Conservation (phyloP, 2,888 invertebrate species). For the Sesia bembeciformis region DNA sequence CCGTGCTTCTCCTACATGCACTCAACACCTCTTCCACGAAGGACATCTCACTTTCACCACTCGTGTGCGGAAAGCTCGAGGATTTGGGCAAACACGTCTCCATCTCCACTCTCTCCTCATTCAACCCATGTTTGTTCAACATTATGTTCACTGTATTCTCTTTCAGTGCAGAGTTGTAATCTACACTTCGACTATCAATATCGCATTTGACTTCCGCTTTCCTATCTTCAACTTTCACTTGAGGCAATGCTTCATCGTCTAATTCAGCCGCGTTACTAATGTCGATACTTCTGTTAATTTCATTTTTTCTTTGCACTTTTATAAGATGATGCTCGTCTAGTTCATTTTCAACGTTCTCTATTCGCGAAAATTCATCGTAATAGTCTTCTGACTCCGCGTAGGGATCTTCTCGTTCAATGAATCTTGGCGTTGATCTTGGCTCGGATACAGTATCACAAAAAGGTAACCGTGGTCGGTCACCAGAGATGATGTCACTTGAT, state of each 20-base stretch:
- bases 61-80: slow-evolving; percentile 45
- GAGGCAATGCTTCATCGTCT: slow-evolving; percentile 22
- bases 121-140: slow-evolving; percentile 36
- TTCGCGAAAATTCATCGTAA: slow-evolving; percentile 45
- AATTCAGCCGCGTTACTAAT: slow-evolving; percentile 35
- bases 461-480: slow-evolving; percentile 40
- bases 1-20: slow-evolving; percentile 59
- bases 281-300: slow-evolving; percentile 59
- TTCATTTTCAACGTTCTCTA: slow-evolving; percentile 60
- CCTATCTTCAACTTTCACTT: slow-evolving; percentile 6
- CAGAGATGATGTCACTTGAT: slow-evolving; percentile 53
- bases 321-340: slow-evolving; percentile 52
- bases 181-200: slow-evolving; percentile 46
- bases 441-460: slow-evolving; percentile 63
- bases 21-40: slow-evolving; percentile 61
- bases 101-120: slow-evolving; percentile 30
- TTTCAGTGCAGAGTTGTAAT: slow-evolving; percentile 48
- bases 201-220: slow-evolving; percentile 46
- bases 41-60: slow-evolving; percentile 50
- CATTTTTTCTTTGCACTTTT: slow-evolving; percentile 65
- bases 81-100: slow-evolving; percentile 50
- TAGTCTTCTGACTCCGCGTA: slow-evolving; percentile 60
- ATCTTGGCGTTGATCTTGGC: slow-evolving; percentile 56
- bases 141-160: slow-evolving; percentile 60
- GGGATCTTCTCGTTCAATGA: slow-evolving; percentile 64